A percentile compares a stretch with the other conserved stretches of the same genome.
Conservation (phyloP, 92 coral and sea anemone genomes). For the Phenganax stokvisi region DNA sequence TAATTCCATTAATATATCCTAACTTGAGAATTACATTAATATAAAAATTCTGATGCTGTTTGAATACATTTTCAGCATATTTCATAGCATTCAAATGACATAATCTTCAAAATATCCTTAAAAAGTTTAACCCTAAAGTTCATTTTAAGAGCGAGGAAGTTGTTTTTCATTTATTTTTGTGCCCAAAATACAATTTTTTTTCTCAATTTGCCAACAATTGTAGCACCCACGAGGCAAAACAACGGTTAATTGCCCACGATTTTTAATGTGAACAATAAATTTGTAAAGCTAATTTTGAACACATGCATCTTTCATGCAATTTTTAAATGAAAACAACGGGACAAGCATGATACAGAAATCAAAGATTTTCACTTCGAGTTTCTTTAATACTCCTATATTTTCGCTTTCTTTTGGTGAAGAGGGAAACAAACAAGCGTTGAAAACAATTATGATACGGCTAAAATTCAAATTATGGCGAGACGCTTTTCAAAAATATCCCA, state of each 20-base stretch:
- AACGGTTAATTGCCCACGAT: neutral
- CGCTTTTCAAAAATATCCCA: neutral
- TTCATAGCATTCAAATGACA: no score
- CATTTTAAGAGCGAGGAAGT: no score
- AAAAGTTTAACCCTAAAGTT: no score
- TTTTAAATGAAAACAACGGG: neutral
- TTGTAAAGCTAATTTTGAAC: neutral
- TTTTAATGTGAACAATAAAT: neutral
- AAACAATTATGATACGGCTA: neutral
- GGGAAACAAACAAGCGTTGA: neutral
- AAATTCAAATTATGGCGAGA: neutral
- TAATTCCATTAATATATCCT: no score
- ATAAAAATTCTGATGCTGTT: no score
- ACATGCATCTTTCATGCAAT: neutral
- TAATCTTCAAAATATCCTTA: no score
- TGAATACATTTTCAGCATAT: no score
- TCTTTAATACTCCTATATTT: neutral
- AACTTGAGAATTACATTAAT: no score
- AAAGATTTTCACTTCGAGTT: neutral
- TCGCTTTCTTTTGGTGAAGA: neutral
- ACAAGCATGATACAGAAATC: neutral
- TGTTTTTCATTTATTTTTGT: no score
- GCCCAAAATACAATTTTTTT: no score
- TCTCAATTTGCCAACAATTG: no score
- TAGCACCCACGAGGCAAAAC: neutral